Evolutionary conservation across 2,797 vertebrate genomes (phyloP).

Genomic region (Protosalanx chinensis): DNA sequence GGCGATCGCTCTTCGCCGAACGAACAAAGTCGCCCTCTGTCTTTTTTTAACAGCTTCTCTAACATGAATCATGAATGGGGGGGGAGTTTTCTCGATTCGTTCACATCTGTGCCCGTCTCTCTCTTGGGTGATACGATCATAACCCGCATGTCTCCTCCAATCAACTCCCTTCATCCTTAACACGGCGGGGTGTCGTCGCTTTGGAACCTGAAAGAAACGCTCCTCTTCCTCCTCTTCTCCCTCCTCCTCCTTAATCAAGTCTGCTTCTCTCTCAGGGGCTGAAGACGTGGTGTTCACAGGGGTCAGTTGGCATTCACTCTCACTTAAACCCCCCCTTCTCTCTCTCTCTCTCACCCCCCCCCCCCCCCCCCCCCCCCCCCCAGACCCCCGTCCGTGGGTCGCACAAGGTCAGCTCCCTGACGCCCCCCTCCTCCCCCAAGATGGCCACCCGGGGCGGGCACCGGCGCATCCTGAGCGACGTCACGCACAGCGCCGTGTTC

Average conservation of each 20-base stretch:
- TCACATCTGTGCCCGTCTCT: no score
- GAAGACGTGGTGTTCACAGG: not conserved
- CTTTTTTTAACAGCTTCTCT: no score
- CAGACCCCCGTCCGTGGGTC: conserved; percentile 43
- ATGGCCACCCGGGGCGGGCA: conserved; percentile 87
- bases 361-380: not conserved
- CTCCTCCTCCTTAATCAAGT: not conserved
- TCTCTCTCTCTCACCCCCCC: not conserved
- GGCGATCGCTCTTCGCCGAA: no score
- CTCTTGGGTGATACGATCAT: no score
- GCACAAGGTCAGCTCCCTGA: conserved; percentile 88
- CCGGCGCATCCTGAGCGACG: conserved; percentile 93
- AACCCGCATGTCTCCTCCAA: no score
- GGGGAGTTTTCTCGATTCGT: no score
- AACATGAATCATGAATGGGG: no score
- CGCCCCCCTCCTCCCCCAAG: conserved; percentile 95
- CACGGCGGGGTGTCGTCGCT: no score
- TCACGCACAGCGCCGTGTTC: conserved; percentile 95
- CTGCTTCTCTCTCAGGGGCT: not conserved
- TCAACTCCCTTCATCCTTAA: no score
- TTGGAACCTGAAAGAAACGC: no score
- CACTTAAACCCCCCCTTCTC: not conserved
- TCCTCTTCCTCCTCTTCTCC: no score
- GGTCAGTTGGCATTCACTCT: not conserved
- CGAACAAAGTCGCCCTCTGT: no score